Percentiles rank a stretch among this genome's conserved stretches.
phyloP scores from a whole-genome alignment of 2,113 vertebrate species.

The Brevimyrus niger region DNA sequence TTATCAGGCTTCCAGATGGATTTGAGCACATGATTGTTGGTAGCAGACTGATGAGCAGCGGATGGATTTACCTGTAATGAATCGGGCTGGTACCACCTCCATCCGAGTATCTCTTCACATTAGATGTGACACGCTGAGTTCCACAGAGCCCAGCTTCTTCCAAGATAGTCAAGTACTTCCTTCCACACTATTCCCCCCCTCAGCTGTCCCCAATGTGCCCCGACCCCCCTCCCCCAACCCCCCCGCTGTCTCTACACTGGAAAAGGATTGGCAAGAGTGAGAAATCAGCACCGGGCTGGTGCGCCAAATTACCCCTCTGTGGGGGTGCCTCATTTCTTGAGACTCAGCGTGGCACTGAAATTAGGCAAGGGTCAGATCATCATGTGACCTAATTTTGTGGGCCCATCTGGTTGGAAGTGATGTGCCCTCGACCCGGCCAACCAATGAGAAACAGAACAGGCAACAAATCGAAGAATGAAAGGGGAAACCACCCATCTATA shows the following conservation, averaged over 20 bases:
- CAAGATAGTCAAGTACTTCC: not conserved
- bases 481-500: not conserved
- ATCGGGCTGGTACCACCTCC: not conserved
- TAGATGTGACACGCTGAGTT: not conserved
- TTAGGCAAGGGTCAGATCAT: not conserved
- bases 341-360: not conserved
- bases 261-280: not conserved
- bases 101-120: not conserved
- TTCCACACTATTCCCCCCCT: not conserved
- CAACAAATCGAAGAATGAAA: not conserved
- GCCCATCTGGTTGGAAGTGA: not conserved
- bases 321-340: not conserved
- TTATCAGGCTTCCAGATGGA: not conserved
- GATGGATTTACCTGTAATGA: not conserved
- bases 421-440: not conserved
- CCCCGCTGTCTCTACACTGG: not conserved
- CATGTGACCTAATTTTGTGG: conserved; percentile 8
- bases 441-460: not conserved
- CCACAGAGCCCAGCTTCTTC: not conserved
- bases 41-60: not conserved
- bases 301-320: not conserved
- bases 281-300: not conserved
- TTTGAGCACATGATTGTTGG: not conserved
- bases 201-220: not conserved
- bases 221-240: not conserved